Base-by-base conservation (phyloP, 2,888 invertebrate genomes). In the Tortrix viridana region DNA sequence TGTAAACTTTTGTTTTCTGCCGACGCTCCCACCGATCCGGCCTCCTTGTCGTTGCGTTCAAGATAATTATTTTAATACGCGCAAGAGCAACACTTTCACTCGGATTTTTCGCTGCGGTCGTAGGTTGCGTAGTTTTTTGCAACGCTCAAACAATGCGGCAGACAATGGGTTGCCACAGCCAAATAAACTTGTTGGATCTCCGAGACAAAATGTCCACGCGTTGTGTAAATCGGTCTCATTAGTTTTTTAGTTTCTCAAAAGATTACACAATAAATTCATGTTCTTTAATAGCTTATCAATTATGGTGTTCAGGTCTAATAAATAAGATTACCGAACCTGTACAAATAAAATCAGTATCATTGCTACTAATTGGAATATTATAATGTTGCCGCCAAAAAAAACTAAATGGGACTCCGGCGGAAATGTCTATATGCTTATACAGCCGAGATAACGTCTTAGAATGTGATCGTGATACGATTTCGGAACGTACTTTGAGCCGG, bases 51-150 rank as follows among this genome's bases (percentile, higher is more conserved):
- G 66, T 71, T 71, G 65, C 72, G 67, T 22, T 64, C 69, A 69
- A 72, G 71, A 74, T 85, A 84, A 86, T 86, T 85, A 82, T 81
- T 82, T 79, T 81, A 81, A 82, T 81, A 79, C 76, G 74, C 76
- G 65, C 69, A 70, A 70, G 68, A 70, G 60, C 53, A 63, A 75
- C 76, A 86, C 88, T 88, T 89, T 89, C 89, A 81, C 88, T 84
- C 57, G 72, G 78, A 85, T 89, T 87, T 83, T 63, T 58, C 63
- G 57, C 48, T 58, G 63, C 63, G 63, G 63, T 58, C 58, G 47
- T 38, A 46, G 20, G 46, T 53, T 63, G 63, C 63, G 63, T 53
- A 48, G 57, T 47, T 63, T 57, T 58, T 63, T 53, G 62, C 58
- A 63, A 63, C 53, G 57, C 63, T 61, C 53, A 44, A 57, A 65